Evolutionary conservation across 2,888 invertebrate species (phyloP), one percentile per base, ranked within the genome.

Genomic region (Athetis lepigone): DNA sequence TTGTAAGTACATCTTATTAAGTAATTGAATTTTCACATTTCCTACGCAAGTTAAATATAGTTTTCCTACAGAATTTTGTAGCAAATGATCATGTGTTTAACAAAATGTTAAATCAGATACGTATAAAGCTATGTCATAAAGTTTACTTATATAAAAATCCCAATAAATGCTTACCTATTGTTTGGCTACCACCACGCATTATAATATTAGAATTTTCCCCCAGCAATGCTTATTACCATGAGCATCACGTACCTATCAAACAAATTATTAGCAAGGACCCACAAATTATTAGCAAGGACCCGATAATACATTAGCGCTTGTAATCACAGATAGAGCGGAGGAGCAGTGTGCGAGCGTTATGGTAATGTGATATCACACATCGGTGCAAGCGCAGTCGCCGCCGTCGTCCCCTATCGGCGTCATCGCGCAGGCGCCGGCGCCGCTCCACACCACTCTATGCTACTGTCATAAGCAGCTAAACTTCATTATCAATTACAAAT

Each of bases 351-450:
- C 86, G 88, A 87, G 88, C 86, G 81, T 86, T 91, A 93, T 94
- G 92, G 89, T 92, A 94, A 94, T 94, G 86, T 81, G 77, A 83
- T 91, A 91, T 91, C 90, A 88, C 84, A 85, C 87, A 92, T 92
- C 92, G 89, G 84, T 88, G 85, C 67, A 54, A 88, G 84, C 88
- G 85, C 67, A 54, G 73, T 57, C 85, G 88, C 85, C 86, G 88
- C 81, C 88, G 86, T 83, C 88, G 86, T 85, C 86, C 87, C 84
- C 84, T 91, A 91, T 91, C 91, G 87, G 82, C 84, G 81, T 70
- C 89, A 93, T 93, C 93, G 87, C 86, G 76, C 74, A 81, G 80
- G 91, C 91, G 92, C 91, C 90, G 84, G 78, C 79, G 79, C 72
- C 70, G 62, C 55, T 65, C 55, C 59, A 52, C 59, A 57, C 55